These are phyloP conservation scores for Mormyrus lacerda DNA, from an alignment of 2,113 vertebrate genomes.

Conservation along the genomic window DNA sequence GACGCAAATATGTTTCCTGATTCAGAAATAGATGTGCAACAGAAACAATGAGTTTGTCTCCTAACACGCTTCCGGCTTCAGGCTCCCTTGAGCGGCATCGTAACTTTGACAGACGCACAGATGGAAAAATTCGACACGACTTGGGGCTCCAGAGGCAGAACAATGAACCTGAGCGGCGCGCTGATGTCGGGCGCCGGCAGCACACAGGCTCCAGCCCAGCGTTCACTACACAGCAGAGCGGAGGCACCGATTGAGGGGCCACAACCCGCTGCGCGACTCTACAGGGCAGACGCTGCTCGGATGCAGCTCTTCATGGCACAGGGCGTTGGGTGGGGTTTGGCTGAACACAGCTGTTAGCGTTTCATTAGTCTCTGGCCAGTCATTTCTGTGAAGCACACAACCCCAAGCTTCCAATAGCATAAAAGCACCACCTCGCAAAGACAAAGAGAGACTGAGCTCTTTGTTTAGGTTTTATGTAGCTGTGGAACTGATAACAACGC, in stretches of 20 bases:
- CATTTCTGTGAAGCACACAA: background rate
- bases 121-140: background rate
- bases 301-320: background rate
- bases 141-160: background rate
- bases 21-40: background rate
- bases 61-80: background rate
- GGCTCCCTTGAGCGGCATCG: background rate
- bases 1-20: background rate
- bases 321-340: background rate
- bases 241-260: background rate
- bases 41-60: background rate
- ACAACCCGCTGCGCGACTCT: background rate
- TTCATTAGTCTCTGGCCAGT: background rate
- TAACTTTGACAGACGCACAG: background rate
- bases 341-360: background rate
- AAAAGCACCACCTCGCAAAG: too few relatives aligned
- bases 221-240: background rate
- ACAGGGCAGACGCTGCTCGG: background rate
- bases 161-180: background rate
- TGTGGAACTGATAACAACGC: too few relatives aligned
- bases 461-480: too few relatives aligned
- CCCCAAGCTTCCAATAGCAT: background rate
- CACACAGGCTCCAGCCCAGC: too few relatives aligned
- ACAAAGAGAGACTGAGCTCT: too few relatives aligned
- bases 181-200: background rate